Base-by-base conservation (phyloP, 2,888 invertebrate species). In the Melanophora roralis region DNA sequence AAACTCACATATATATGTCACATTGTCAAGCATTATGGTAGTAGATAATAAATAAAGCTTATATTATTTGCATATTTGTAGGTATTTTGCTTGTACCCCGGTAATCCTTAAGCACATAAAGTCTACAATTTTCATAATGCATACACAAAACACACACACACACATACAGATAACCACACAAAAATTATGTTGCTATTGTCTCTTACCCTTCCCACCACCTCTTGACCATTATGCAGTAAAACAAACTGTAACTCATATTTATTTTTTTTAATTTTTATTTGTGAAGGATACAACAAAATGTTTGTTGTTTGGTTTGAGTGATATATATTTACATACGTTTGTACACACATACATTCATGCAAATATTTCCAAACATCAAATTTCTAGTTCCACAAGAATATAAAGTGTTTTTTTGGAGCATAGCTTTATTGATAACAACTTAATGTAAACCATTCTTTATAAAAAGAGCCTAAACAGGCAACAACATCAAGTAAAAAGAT, bases 171-270 rank as follows among this genome's bases (percentile, higher is more conserved):
- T n/a, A n/a, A n/a, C n/a, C n/a, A n/a, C n/a, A n/a, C n/a, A n/a
- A n/a, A 14, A 64, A 69, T 40, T 64, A 76, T 69, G 49, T 16
- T 77, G 51, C 34, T 71, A 32, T 40, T 51, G 45, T 23, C 27
- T n/a, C n/a, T n/a, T 45, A 21, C 36, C 14, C 60, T 19, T 36
- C 9, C 34, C 11, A 6, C 3, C 36, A 12, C 45, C 16, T 38
- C 59, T 45, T 67, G 74, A 51, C 67, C 74, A 67, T 32, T 59
- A 23, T 59, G 40, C 49, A 65, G 49, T 6, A 27, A 27, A 27
- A 27, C 4, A 27, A 67, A 55, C 14, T 45, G 45, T 45, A 4
- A 0, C n/a, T n/a, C n/a, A n/a, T n/a, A 34, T 8, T 53, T 27
- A 6, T 27, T 27, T 27, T 27, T 40, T 40, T 32, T 14, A n/a